phyloP scores from a whole-genome alignment of 2,797 vertebrate genomes.

The Diceros bicornis region DNA sequence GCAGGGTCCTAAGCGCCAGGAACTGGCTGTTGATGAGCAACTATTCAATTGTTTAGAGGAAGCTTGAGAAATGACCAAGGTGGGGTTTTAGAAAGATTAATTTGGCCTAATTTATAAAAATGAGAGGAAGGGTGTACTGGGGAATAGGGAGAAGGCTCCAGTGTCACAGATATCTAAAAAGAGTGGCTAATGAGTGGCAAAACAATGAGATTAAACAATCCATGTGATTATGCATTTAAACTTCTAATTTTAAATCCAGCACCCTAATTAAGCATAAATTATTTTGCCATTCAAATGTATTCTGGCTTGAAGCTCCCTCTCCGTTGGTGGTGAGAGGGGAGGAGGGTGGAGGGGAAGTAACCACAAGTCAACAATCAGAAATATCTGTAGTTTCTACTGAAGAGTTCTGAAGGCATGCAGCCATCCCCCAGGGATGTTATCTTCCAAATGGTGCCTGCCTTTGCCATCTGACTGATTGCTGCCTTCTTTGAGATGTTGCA shows the following conservation, averaged over 20 bases:
- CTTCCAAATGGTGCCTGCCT: accelerated
- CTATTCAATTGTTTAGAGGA: neutral
- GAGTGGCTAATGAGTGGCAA: conserved; percentile 61
- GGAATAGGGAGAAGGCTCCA: neutral
- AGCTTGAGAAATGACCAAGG: neutral
- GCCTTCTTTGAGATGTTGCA: neutral
- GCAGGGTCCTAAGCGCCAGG: accelerated
- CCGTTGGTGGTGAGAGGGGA: conserved; percentile 51
- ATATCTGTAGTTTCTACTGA: accelerated
- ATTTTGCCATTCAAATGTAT: conserved; percentile 87
- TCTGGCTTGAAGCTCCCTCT: conserved; percentile 70
- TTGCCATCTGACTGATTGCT: neutral
- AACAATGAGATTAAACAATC: conserved; percentile 72
- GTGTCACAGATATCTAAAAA: neutral
- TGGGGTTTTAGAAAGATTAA: neutral
- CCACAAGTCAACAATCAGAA: neutral
- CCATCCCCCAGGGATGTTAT: accelerated
- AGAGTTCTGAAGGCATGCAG: accelerated
- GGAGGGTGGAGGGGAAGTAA: neutral
- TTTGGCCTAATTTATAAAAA: neutral
- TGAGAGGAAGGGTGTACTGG: neutral
- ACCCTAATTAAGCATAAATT: conserved; percentile 85
- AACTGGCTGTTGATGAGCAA: accelerated
- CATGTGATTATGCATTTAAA: conserved; percentile 76
- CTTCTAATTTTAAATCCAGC: conserved; percentile 83